Evolutionary conservation across 2,797 vertebrate species (phyloP).

Genomic region (Enteromius trimaculatus): DNA sequence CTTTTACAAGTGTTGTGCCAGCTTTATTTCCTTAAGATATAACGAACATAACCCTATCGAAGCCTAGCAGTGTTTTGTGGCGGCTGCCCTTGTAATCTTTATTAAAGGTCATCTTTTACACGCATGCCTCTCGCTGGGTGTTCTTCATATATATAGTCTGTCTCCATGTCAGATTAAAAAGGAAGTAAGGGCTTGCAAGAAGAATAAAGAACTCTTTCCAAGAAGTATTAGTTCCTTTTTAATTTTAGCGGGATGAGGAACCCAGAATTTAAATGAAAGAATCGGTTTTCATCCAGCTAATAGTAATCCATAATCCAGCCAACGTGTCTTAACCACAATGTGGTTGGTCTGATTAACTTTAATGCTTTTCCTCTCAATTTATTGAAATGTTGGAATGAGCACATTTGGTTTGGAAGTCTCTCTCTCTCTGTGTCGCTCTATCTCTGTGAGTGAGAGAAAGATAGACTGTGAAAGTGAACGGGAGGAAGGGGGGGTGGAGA

Average conservation of each 20-base stretch:
- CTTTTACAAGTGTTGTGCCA: not conserved
- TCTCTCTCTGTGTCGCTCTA: slow-evolving; percentile 52
- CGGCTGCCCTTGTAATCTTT: slow-evolving; percentile 31
- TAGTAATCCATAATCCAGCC: slow-evolving; percentile 87
- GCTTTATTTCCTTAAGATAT: slow-evolving; percentile 30
- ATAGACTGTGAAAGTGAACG: slow-evolving; percentile 64
- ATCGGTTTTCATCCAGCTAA: slow-evolving; percentile 87
- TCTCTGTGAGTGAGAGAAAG: slow-evolving; percentile 71
- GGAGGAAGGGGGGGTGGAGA: slow-evolving; percentile 14
- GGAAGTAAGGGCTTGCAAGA: slow-evolving; percentile 64
- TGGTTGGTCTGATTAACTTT: slow-evolving; percentile 87
- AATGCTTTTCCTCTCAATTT: slow-evolving; percentile 85
- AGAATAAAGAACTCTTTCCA: slow-evolving; percentile 82
- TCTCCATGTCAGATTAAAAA: slow-evolving; percentile 66
- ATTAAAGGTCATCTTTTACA: slow-evolving; percentile 51
- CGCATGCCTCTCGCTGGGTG: slow-evolving; percentile 66
- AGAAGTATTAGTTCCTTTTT: slow-evolving; percentile 85
- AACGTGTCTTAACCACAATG: slow-evolving; percentile 85
- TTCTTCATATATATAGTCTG: slow-evolving; percentile 64
- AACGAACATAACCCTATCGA: slow-evolving; percentile 1
- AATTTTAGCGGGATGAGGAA: slow-evolving; percentile 83
- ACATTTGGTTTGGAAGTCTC: slow-evolving; percentile 77
- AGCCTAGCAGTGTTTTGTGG: slow-evolving; percentile 18
- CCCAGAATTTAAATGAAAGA: slow-evolving; percentile 85
- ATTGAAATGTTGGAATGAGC: slow-evolving; percentile 86